Evolutionary conservation across 2,113 vertebrate genomes (phyloP).

Genomic region (Menidia beryllina): DNA sequence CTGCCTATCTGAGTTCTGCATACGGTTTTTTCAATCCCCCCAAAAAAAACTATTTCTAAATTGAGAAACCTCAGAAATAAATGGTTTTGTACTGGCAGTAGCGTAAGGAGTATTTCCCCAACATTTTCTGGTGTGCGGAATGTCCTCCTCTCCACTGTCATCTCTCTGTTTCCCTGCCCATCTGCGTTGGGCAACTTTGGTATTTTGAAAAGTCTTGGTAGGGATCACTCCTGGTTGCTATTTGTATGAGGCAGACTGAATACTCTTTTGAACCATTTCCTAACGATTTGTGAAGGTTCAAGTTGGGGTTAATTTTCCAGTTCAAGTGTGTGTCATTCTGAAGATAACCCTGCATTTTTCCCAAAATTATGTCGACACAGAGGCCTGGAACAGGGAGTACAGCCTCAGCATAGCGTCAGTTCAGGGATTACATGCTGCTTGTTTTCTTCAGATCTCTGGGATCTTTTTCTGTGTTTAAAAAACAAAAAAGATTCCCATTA

Average conservation of each 20-base stretch:
- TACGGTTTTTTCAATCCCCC: too few species aligned
- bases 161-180: neutral
- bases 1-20: neutral
- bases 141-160: constrained; percentile 4
- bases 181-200: constrained; percentile 52
- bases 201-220: constrained; percentile 28
- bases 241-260: constrained; percentile 1
- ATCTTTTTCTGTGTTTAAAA: neutral
- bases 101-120: constrained; percentile 26
- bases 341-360: neutral
- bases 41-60: neutral
- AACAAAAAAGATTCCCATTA: neutral
- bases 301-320: neutral
- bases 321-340: neutral
- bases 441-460: neutral
- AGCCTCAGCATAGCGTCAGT: neutral
- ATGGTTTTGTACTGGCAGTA: neutral
- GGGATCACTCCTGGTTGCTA: neutral
- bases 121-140: constrained; percentile 27
- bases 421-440: neutral
- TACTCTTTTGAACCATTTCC: neutral
- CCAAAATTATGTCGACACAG: neutral
- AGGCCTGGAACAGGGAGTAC: neutral
- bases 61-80: constrained; percentile 2
- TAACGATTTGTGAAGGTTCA: neutral